Evolutionary conservation across 1,140 invertebrate genomes (phyloP).

Genomic region (Eufriesea mexicana): DNA sequence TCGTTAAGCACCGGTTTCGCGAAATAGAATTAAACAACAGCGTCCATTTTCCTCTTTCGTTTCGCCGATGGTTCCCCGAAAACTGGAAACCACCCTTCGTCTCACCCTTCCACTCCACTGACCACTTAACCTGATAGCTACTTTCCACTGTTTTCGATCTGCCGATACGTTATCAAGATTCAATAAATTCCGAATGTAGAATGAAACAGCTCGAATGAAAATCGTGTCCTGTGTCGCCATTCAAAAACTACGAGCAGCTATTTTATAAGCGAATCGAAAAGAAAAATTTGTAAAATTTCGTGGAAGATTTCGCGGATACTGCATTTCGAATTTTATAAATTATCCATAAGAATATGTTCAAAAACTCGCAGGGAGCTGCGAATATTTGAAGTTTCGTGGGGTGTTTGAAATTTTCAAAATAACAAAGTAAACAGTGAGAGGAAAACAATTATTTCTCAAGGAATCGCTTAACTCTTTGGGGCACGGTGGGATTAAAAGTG

Average conservation of each 20-base stretch:
- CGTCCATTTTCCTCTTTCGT: neutral
- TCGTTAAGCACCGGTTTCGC: neutral
- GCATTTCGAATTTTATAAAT: no score
- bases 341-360: no score
- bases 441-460: no score
- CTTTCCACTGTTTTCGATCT: neutral
- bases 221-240: neutral
- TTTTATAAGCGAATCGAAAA: no score
- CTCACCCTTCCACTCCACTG: neutral
- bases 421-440: no score
- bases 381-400: no score
- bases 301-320: no score
- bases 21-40: neutral
- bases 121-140: neutral
- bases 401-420: no score
- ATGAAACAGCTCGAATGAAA: neutral
- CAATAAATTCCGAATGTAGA: neutral
- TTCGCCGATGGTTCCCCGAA: neutral
- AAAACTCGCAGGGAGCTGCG: no score
- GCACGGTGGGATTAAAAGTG: no score
- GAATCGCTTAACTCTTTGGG: no score
- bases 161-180: neutral
- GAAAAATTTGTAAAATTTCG: neutral
- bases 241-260: neutral
- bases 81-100: neutral